These are phyloP conservation scores for Parotocinclus haroldoi DNA, from an alignment of 2,797 vertebrate species.

Conservation along the genomic window DNA sequence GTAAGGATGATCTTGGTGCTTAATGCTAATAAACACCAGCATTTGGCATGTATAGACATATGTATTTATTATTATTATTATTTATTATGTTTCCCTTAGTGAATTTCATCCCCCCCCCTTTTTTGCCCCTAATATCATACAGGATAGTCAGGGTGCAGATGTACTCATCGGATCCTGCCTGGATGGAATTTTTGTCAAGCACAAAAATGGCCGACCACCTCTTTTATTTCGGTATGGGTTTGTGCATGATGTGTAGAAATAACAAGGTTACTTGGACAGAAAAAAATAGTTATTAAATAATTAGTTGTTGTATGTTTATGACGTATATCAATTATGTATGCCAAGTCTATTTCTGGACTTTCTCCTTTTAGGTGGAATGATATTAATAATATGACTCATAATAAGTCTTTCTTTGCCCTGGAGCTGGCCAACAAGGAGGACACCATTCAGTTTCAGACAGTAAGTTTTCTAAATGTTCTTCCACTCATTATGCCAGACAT, in stretches of 20 bases:
- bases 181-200: conserved; percentile 94
- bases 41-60: background rate
- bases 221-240: conserved; percentile 83
- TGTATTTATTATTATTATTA: no score
- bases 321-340: conserved; percentile 6
- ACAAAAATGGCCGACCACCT: conserved; percentile 87
- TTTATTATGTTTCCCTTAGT: background rate
- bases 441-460: conserved; percentile 96
- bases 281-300: background rate
- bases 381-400: conserved; percentile 98
- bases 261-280: background rate
- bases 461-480: conserved; percentile 64
- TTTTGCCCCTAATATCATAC: conserved; percentile 30
- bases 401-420: conserved; percentile 93
- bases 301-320: background rate
- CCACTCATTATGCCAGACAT: background rate
- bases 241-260: background rate
- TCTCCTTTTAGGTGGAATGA: conserved; percentile 86
- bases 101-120: background rate
- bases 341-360: conserved; percentile 40
- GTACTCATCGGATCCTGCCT: conserved; percentile 89
- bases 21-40: background rate
- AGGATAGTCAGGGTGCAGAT: conserved; percentile 93
- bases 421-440: conserved; percentile 94
- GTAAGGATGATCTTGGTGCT: background rate